Percentiles rank a stretch among this genome's conserved stretches.
Conservation (phyloP, 2,113 vertebrate genomes). For the Phaethornis superciliosus region DNA sequence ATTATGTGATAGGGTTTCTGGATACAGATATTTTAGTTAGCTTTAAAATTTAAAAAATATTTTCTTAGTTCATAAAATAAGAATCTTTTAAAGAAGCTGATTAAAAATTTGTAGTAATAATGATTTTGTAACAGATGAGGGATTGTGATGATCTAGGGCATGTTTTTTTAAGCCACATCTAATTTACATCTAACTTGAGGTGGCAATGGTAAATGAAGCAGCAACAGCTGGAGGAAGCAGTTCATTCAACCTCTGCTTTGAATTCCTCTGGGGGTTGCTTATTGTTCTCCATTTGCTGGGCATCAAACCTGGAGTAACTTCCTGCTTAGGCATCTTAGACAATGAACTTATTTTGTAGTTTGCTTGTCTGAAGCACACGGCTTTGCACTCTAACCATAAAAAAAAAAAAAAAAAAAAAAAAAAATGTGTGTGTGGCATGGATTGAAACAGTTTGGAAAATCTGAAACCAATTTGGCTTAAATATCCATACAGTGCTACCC, state of each 20-base stretch:
- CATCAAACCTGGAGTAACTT: not conserved
- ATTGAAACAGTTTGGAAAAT: not conserved
- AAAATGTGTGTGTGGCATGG: not conserved
- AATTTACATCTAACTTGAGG: not conserved
- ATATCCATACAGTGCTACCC: not conserved
- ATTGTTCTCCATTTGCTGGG: not conserved
- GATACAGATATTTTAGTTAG: no score
- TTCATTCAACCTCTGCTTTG: not conserved
- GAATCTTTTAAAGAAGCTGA: not conserved
- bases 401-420: not conserved
- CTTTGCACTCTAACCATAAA: not conserved
- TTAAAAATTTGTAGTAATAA: not conserved
- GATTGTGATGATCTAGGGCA: not conserved
- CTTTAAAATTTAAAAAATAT: no score
- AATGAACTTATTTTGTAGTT: not conserved
- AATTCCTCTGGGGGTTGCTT: not conserved
- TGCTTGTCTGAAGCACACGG: not conserved
- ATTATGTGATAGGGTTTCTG: no score
- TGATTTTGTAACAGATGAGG: not conserved
- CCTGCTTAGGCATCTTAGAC: not conserved
- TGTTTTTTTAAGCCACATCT: not conserved
- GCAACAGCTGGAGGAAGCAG: not conserved
- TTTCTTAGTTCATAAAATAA: no score
- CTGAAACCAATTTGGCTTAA: not conserved
- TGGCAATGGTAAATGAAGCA: not conserved